Conservation (phyloP, 2,888 invertebrate genomes). For the Pasiphila rectangulata region DNA sequence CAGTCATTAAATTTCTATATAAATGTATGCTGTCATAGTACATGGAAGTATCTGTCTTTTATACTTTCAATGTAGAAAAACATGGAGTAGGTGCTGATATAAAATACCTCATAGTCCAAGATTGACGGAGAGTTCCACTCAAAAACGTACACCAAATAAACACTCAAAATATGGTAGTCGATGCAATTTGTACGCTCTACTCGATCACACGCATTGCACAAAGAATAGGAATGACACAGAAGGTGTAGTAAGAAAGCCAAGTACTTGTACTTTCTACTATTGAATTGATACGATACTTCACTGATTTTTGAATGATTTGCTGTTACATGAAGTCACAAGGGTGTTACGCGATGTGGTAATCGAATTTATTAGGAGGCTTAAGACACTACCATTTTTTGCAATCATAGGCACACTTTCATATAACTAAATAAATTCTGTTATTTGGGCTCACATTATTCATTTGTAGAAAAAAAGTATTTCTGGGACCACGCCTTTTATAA, state of each 20-base stretch:
- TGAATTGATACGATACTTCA: conserved; percentile 47
- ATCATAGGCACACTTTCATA: no score
- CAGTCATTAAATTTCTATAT: no score
- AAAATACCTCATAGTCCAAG: neutral
- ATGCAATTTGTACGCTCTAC: conserved; percentile 38
- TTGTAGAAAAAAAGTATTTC: no score
- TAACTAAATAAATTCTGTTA: no score
- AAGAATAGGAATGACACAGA: neutral
- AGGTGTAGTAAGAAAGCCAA: conserved; percentile 19
- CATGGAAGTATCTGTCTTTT: no score
- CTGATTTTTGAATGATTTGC: conserved; percentile 62
- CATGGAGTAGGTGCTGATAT: no score
- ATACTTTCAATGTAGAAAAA: no score
- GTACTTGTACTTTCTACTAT: neutral
- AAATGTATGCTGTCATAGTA: no score
- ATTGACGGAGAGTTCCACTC: neutral
- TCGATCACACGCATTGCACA: conserved; percentile 39
- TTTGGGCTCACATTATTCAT: no score
- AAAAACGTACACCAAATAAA: conserved; percentile 6
- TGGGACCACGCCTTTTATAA: no score
- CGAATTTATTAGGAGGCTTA: no score
- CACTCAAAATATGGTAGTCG: conserved; percentile 23
- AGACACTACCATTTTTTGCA: no score
- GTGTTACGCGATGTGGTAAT: neutral
- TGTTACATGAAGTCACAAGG: neutral